Evolutionary conservation across 2,797 vertebrate species (phyloP).

Genomic region (Chiloscyllium punctatum): DNA sequence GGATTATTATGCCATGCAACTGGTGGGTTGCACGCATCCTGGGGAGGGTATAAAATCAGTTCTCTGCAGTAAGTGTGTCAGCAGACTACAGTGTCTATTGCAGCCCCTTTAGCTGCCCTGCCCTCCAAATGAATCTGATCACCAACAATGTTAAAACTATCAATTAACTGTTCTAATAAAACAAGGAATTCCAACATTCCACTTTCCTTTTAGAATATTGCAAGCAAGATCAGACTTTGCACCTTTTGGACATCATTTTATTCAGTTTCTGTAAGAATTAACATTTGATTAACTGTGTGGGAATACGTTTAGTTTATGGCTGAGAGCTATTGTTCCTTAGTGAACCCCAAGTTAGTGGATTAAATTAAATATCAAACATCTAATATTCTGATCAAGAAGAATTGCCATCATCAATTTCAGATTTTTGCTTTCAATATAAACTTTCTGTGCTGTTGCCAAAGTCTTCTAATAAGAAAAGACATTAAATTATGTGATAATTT

Average conservation of each 20-base stretch:
- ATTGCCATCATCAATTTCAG: background rate
- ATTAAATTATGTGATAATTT: background rate
- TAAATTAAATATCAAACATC: background rate
- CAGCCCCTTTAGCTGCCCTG: background rate
- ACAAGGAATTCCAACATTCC: background rate
- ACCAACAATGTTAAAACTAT: background rate
- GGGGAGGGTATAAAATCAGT: conserved; percentile 68
- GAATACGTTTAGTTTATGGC: background rate
- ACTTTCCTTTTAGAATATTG: background rate
- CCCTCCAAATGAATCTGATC: background rate
- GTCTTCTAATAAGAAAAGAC: background rate
- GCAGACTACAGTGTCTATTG: background rate
- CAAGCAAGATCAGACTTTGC: background rate
- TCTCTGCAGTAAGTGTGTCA: background rate
- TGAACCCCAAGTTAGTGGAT: background rate
- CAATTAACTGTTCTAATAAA: background rate
- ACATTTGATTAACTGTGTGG: background rate
- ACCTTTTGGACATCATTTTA: background rate
- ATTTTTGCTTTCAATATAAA: background rate
- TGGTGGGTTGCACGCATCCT: conserved; percentile 97
- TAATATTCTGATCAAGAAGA: background rate
- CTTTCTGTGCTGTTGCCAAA: background rate
- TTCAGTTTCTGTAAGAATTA: background rate
- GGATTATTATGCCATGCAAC: conserved; percentile 93
- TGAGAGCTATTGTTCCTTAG: background rate